Base-by-base conservation (phyloP, 2,888 invertebrate species). In the Aplocera efformata region DNA sequence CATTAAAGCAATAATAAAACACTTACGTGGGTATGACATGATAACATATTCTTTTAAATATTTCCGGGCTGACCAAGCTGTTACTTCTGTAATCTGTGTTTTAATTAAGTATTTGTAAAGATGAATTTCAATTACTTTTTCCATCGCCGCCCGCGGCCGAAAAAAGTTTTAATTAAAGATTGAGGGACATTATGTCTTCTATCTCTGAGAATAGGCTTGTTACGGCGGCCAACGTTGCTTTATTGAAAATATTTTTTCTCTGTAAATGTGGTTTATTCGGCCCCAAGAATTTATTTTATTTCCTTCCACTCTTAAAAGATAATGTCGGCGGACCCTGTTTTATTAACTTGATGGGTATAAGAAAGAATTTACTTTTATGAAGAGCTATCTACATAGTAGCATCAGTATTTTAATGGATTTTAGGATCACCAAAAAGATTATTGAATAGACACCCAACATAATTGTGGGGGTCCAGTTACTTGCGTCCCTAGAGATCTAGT, bases 101-200 rank as follows among this genome's bases (percentile, higher is more conserved):
- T 38, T 23, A 45, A 43, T 52, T 56, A 53, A 60, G 42, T 55
- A 60, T 65, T 63, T 60, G 51, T 57, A 60, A 63, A 65, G 59
- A 61, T 58, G 35, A 50, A 48, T 70, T 75, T 67, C 63, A 69
- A 69, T 78, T 72, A 67, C 67, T 67, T 72, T 70, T 72, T 66
- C 55, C 52, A 54, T 53, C 44, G 58, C 58, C 49, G 48, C 53
- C 38, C 28, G 29, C 28, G 60, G 58, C 62, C 62, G 55, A 55
- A 48, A 54, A 71, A 80, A 80, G 67, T 79, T 82, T 81, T 79
- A 79, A 81, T 81, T 79, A 77, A 80, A 79, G 65, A 75, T 74
- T 74, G 71, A 68, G 63, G 62, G 72, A 74, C 69, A 72, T 75
- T 65, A 68, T 67, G 63, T 70, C 63, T 59, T 56, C 61, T 63